phyloP scores from a whole-genome alignment of 2,797 vertebrate genomes.

The Leucoraja ocellata region DNA sequence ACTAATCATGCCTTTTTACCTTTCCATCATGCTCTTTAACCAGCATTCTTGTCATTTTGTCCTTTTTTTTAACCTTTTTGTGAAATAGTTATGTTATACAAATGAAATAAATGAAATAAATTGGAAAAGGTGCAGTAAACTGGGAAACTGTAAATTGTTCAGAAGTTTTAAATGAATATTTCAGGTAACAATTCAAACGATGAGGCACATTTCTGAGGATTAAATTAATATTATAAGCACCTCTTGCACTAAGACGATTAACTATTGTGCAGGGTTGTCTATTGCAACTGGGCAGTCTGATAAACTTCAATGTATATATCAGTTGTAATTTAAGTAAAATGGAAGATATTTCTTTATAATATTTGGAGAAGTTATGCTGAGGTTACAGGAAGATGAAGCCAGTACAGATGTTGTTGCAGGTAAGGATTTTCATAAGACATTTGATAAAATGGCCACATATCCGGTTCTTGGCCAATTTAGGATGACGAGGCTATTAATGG shows the following conservation, averaged over 20 bases:
- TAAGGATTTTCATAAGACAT: no score
- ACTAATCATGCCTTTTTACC: no score
- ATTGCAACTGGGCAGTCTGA: neutral
- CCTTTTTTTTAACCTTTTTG: neutral
- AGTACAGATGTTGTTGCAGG: no score
- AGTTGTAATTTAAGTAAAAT: neutral
- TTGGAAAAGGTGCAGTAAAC: neutral
- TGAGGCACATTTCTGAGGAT: neutral
- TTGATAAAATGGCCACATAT: no score
- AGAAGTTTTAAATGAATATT: neutral
- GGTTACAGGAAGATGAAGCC: no score
- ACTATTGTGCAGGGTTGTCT: neutral
- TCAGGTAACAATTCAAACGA: neutral
- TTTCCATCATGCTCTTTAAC: neutral
- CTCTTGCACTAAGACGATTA: neutral
- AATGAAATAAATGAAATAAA: neutral
- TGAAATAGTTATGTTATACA: neutral
- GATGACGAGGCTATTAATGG: no score
- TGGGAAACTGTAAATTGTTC: neutral
- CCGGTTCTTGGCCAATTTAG: no score
- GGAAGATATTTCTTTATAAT: neutral
- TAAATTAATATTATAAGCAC: neutral
- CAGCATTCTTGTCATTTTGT: neutral
- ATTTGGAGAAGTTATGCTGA: neutral
- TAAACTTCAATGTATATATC: neutral